Conservation (phyloP, 2,113 vertebrate species). For the Cinclus mexicanus region DNA sequence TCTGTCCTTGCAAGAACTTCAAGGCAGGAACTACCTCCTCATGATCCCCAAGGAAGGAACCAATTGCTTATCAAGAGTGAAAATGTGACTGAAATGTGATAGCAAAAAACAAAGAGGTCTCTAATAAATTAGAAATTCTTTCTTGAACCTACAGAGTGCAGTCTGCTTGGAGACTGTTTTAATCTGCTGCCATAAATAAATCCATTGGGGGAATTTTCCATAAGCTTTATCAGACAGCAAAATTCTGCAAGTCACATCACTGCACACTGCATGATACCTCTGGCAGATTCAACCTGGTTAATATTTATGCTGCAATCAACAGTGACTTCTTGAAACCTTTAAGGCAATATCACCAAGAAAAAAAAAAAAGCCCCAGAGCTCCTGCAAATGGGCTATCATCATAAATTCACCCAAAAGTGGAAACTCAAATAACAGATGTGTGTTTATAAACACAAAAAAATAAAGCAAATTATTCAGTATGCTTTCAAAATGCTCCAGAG, state of each 20-base stretch:
- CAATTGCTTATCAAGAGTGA: conserved; percentile 47
- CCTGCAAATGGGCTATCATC: neutral
- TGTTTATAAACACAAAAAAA: conserved; percentile 44
- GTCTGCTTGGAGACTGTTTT: conserved; percentile 69
- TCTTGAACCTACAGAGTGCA: neutral
- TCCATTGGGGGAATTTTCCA: conserved; percentile 60
- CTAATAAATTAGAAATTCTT: conserved; percentile 67
- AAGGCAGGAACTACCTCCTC: conserved; percentile 16
- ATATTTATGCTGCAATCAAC: conserved; percentile 59
- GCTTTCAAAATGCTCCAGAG: conserved; percentile 9
- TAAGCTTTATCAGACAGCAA: conserved; percentile 48
- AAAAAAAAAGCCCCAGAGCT: conserved; percentile 3
- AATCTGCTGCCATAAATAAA: conserved; percentile 70
- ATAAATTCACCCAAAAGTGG: conserved; percentile 12
- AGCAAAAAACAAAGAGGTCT: conserved; percentile 50
- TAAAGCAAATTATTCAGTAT: neutral
- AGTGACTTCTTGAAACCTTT: conserved; percentile 62
- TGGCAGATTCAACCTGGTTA: conserved; percentile 15
- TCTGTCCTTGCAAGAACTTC: conserved; percentile 43
- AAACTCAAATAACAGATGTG: conserved; percentile 28
- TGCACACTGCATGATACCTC: neutral
- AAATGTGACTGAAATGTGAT: conserved; percentile 65
- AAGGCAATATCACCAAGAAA: neutral
- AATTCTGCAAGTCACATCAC: conserved; percentile 69
- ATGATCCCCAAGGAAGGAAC: conserved; percentile 37